These are phyloP conservation scores for Troilus luridus DNA, from an alignment of 2,888 invertebrate genomes.

Conservation along the genomic window DNA sequence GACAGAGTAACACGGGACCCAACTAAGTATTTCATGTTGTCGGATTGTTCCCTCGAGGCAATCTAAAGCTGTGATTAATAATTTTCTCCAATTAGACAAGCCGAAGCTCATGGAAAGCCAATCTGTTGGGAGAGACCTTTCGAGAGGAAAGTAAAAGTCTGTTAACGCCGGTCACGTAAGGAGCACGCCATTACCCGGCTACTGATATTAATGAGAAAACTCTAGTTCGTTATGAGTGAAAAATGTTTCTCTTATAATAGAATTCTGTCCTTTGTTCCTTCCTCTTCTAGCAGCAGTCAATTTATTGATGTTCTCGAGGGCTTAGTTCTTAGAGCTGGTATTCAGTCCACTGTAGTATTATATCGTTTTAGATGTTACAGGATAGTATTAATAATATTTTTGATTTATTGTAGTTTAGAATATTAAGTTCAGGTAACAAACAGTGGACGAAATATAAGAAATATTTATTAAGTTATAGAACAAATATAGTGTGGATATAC, in stretches of 20 bases:
- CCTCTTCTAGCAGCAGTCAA: conserved; percentile 3
- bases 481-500: too few relatives aligned
- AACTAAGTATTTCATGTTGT: not conserved
- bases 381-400: not conserved
- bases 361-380: not conserved
- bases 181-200: not conserved
- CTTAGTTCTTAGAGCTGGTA: not conserved
- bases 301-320: conserved; percentile 4
- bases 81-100: conserved; percentile 24
- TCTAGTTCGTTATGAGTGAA: conserved; percentile 44
- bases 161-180: conserved; percentile 44
- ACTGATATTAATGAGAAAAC: conserved; percentile 46
- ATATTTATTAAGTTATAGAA: too few relatives aligned
- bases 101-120: conserved; percentile 21
- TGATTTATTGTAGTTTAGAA: too few relatives aligned
- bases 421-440: too few relatives aligned
- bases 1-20: not conserved
- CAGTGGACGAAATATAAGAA: too few relatives aligned
- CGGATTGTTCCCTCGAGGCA: not conserved
- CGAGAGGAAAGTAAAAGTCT: conserved; percentile 36
- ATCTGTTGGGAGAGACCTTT: not conserved
- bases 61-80: conserved; percentile 34
- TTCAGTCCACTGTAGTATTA: not conserved
- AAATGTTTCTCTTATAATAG: conserved; percentile 46
- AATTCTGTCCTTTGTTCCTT: conserved; percentile 23